Evolutionary conservation across 2,113 vertebrate species (phyloP).

Genomic region (Hippocampus zosterae): DNA sequence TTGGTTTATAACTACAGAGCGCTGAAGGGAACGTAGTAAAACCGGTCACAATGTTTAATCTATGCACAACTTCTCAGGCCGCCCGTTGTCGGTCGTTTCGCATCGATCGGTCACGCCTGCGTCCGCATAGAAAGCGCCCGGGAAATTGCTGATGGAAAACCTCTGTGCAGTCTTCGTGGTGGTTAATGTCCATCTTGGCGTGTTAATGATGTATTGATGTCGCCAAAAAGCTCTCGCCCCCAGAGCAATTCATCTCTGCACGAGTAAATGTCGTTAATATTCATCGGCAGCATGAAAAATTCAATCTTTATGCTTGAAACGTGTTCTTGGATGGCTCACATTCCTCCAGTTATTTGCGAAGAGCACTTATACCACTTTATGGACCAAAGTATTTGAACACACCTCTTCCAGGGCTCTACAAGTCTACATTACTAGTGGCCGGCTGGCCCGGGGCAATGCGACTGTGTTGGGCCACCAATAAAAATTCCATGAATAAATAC

Average conservation of each 20-base stretch:
- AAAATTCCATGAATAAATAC: too few relatives aligned
- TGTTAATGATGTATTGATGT: conserved; percentile 4
- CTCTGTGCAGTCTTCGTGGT: neutral
- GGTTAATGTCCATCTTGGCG: neutral
- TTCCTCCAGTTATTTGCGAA: too few relatives aligned
- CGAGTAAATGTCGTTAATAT: neutral
- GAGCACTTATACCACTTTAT: neutral
- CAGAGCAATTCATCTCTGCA: neutral
- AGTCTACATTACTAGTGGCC: too few relatives aligned
- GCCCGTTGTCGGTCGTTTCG: neutral
- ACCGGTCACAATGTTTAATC: neutral
- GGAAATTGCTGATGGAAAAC: conserved; percentile 1
- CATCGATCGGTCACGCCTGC: neutral
- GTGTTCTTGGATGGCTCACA: neutral
- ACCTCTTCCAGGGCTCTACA: too few relatives aligned
- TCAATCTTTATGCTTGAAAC: neutral
- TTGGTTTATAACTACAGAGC: neutral
- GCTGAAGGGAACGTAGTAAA: neutral
- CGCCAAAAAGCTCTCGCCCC: neutral
- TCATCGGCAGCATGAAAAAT: neutral
- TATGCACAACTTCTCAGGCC: neutral
- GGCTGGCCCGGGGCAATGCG: too few relatives aligned
- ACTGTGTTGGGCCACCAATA: too few relatives aligned
- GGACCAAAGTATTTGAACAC: neutral
- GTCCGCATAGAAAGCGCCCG: neutral